These are phyloP conservation scores for Anoura caudifer DNA, from an alignment of 2,113 vertebrate species.

Conservation along the genomic window DNA sequence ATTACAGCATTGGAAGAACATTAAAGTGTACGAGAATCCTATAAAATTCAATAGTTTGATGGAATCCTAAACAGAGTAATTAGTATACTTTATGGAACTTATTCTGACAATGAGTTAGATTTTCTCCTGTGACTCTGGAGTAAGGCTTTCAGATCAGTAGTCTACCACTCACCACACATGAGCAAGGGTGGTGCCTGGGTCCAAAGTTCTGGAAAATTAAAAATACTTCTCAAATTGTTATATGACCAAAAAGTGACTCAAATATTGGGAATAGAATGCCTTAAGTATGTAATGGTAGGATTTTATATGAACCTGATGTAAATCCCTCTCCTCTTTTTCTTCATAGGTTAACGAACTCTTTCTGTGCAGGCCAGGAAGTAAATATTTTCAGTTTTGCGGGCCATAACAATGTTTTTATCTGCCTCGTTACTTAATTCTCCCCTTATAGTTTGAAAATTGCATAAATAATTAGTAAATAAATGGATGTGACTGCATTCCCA, in stretches of 20 bases:
- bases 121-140: constrained; percentile 16
- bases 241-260: neutral
- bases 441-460: neutral
- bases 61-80: constrained; percentile 42
- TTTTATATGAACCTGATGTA: neutral
- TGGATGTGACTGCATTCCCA: neutral
- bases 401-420: neutral
- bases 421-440: neutral
- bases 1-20: constrained; percentile 52
- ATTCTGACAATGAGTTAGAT: neutral
- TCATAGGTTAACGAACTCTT: neutral
- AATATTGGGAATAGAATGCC: neutral
- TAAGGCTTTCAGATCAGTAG: neutral
- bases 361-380: neutral
- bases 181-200: neutral
- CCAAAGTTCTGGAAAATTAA: neutral
- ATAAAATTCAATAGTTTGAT: constrained; percentile 64
- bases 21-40: constrained; percentile 61
- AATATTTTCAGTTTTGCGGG: neutral
- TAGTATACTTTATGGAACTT: neutral
- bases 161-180: neutral
- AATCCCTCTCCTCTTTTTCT: neutral
- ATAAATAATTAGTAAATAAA: neutral
- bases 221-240: neutral
- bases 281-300: neutral